Percentiles rank a stretch among this genome's conserved stretches.
Evolutionary conservation across 2,113 vertebrate genomes (phyloP).

Genomic region (Heterocephalus glaber): DNA sequence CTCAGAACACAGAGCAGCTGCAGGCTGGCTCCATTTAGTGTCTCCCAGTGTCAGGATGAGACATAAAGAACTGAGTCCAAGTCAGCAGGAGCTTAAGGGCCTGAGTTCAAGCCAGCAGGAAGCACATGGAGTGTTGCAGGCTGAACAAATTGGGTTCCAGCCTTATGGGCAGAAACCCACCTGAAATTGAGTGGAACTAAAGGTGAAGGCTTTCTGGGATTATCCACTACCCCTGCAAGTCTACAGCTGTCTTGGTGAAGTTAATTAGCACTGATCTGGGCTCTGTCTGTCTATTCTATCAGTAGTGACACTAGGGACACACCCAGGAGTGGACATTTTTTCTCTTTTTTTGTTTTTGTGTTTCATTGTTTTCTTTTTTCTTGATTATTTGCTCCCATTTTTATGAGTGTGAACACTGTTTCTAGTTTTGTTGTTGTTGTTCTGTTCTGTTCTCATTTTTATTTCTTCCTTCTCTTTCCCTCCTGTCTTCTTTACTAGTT

Average conservation of each 20-base stretch:
- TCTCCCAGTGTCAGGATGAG: too few species aligned
- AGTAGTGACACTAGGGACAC: not conserved
- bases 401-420: not conserved
- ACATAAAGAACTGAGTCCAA: too few species aligned
- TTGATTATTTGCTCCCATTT: not conserved
- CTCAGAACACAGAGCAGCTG: too few species aligned
- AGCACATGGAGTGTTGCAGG: too few species aligned
- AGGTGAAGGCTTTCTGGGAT: not conserved
- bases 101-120: too few species aligned
- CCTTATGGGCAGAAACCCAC: too few species aligned
- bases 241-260: not conserved
- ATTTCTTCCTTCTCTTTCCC: not conserved
- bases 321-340: too few species aligned
- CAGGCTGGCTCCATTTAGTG: too few species aligned
- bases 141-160: too few species aligned
- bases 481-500: not conserved
- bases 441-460: not conserved
- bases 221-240: not conserved
- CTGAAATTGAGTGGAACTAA: too few species aligned
- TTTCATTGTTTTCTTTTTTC: not conserved
- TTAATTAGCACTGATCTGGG: not conserved
- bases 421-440: not conserved
- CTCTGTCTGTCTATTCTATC: not conserved
- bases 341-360: not conserved
- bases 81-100: too few species aligned